Evolutionary conservation across 2,797 vertebrate species (phyloP), one percentile per base, ranked within the genome.

Genomic region (Arctocebus calabarensis): DNA sequence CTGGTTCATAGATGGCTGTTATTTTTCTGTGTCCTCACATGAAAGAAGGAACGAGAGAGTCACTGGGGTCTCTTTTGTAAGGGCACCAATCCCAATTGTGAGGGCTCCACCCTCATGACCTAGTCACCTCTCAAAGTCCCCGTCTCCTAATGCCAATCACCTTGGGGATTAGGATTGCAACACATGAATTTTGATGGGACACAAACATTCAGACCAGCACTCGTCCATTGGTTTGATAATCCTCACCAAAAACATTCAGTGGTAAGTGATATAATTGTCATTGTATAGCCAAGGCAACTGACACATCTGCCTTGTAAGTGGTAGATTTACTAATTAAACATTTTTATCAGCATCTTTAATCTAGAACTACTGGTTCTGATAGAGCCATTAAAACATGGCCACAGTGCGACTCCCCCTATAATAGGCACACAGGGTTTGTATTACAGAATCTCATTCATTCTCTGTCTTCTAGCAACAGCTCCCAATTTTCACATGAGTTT

Each of bases 341-440:
- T 93, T 88, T 84, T 85, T 66, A 43, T 59, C 11, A 32, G 32
- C 37, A 52, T 23, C 83, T 84, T 95, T 78, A 25, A 87, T 59
- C 45, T 61, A 61, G 74, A 27, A 45, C 34, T n/a, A 7, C 45
- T 52, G 62, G 32, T 82, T 19, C 32, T 73, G 27, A 78, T 12
- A 84, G 12, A 96, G 13, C 32, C 75, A 86, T 25, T 48, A 83
- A 83, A 87, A 79, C 23, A 16, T 2, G n/a, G 77, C 73, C 64
- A 84, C 64, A 29, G 4, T 66, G 62, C 85, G 27, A 52, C 59
- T 75, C 48, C n/a, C 19, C 22, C 32, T 66, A 9, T 27, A 55
- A 55, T 25, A 61, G 37, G 14, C n/a, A 27, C 27, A 32, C 66
- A 22, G 34, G 32, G 19, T 64, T 73, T 84, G 17, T 45, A 55